Evolutionary conservation across 2,113 vertebrate species (phyloP).

Genomic region (Deroptyus accipitrinus): DNA sequence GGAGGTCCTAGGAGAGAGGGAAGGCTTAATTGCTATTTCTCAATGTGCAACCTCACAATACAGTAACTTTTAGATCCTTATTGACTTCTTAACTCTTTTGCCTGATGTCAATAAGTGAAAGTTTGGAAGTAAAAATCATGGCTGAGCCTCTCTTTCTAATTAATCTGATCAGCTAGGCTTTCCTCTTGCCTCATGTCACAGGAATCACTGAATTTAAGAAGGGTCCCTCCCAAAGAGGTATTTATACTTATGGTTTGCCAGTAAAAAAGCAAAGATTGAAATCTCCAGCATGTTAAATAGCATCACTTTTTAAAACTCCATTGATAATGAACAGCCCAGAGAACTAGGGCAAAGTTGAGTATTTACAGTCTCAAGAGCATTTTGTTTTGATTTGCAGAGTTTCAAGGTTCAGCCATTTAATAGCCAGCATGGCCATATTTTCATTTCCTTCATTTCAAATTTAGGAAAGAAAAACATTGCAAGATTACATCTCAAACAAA

Average conservation of each 20-base stretch:
- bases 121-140: slow-evolving; percentile 12
- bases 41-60: not conserved
- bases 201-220: not conserved
- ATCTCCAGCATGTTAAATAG: not conserved
- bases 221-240: not conserved
- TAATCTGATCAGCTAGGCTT: not conserved
- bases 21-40: not conserved
- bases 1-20: not conserved
- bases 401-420: slow-evolving; percentile 26
- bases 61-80: not conserved
- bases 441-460: not conserved
- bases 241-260: not conserved
- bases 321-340: not conserved
- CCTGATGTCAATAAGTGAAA: slow-evolving; percentile 7
- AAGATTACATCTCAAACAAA: not conserved
- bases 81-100: slow-evolving; percentile 22
- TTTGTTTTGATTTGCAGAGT: slow-evolving; percentile 15
- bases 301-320: not conserved
- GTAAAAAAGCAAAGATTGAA: not conserved
- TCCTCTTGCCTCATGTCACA: not conserved
- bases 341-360: not conserved
- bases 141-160: slow-evolving; percentile 22
- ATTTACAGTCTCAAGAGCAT: not conserved
- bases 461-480: not conserved
- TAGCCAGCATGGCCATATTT: not conserved